A percentile compares a stretch with the other conserved stretches of the same genome.
phyloP scores from a whole-genome alignment of 1,140 invertebrate genomes.

The Stenopsyche tienmushanensis region DNA sequence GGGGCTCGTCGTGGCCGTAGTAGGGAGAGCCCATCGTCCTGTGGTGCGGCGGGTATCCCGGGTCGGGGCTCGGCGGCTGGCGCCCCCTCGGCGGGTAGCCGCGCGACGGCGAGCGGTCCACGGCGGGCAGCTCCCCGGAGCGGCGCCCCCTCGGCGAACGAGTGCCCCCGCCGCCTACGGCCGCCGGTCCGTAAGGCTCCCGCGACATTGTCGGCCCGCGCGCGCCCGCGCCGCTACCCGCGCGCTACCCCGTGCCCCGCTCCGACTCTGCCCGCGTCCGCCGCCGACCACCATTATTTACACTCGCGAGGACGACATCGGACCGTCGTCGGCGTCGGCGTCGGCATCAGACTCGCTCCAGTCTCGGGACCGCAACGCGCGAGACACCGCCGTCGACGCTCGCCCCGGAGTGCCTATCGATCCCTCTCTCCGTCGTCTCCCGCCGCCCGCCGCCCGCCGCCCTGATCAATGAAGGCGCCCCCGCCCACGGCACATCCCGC shows the following conservation, averaged over 20 bases:
- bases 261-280: constrained; percentile 50
- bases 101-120: constrained; percentile 79
- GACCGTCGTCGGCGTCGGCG: constrained; percentile 53
- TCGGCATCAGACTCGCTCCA: constrained; percentile 48
- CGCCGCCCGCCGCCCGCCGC: constrained; percentile 20
- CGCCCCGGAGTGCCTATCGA: constrained; percentile 51
- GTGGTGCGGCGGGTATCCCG: constrained; percentile 35
- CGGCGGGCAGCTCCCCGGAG: constrained; percentile 73
- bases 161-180: constrained; percentile 53
- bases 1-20: constrained; percentile 72
- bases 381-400: constrained; percentile 48
- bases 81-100: constrained; percentile 66
- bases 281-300: constrained; percentile 40
- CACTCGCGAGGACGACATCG: constrained; percentile 49
- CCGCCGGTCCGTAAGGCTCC: constrained; percentile 65
- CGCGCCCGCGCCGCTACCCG: constrained; percentile 51
- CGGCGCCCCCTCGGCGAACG: constrained; percentile 65
- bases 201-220: constrained; percentile 62
- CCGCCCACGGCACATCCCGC: too few species aligned
- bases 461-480: constrained; percentile 44
- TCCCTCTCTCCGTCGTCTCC: constrained; percentile 39
- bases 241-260: constrained; percentile 53
- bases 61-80: constrained; percentile 43
- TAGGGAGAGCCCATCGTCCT: constrained; percentile 62
- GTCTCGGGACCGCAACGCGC: constrained; percentile 55